Percentiles rank a stretch among this genome's conserved stretches.
phyloP scores from a whole-genome alignment of 2,888 invertebrate species.

The Apamea sordens region DNA sequence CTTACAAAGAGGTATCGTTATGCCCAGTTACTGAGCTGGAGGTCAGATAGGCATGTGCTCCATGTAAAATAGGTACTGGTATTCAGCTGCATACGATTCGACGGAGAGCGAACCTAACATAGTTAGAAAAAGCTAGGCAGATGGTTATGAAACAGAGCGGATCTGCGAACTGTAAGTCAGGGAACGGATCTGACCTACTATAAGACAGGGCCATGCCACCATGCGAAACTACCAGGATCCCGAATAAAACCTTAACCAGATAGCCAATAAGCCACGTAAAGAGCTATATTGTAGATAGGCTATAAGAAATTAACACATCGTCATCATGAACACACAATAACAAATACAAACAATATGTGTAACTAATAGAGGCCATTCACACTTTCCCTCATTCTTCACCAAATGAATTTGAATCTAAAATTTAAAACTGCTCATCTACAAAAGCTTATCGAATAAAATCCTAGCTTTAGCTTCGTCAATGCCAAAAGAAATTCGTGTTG shows the following conservation, averaged over 20 bases:
- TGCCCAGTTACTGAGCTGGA: background rate
- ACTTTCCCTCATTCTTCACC: too few species aligned
- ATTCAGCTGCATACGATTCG: background rate
- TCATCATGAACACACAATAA: background rate
- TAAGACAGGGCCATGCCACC: background rate
- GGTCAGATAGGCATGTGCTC: background rate
- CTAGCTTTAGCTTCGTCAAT: slow-evolving; percentile 10
- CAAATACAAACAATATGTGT: too few species aligned
- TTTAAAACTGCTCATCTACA: slow-evolving; percentile 8
- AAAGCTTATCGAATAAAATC: slow-evolving; percentile 10
- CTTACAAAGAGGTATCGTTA: background rate
- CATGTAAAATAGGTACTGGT: background rate
- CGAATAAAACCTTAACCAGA: background rate
- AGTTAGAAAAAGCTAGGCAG: background rate
- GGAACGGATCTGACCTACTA: background rate
- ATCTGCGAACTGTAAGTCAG: background rate
- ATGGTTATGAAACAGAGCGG: background rate
- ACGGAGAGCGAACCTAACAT: background rate
- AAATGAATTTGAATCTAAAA: background rate
- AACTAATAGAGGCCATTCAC: background rate
- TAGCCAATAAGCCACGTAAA: too few species aligned
- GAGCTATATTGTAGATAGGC: background rate
- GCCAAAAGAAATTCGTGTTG: slow-evolving; percentile 26
- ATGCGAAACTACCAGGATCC: too few species aligned
- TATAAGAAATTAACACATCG: background rate